Base-by-base conservation (phyloP, 2,888 invertebrate genomes). In the Diplolepis rosae region DNA sequence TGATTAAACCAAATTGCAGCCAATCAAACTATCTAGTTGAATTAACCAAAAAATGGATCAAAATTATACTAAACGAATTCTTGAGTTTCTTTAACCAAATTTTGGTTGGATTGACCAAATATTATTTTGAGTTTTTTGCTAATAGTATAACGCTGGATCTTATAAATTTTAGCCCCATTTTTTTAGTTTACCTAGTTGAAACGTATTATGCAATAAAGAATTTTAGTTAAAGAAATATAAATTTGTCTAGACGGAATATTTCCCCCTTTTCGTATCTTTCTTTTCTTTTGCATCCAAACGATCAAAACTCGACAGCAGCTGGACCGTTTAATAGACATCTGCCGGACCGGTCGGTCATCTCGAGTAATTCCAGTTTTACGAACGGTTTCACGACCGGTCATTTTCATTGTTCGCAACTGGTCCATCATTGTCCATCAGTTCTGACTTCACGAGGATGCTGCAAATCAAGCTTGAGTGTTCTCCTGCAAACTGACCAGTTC, bases 311-410 rank as follows among this genome's bases (percentile, higher is more conserved):
- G 71, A 70, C 75, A 77, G 83, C 87, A 87, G 85, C 86, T 87
- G 87, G 83, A 87, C 80, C 84, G 81, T 74, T 76, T 70, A 74
- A 68, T 77, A 71, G 71, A 84, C 89, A 88, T 89, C 89, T 89
- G 89, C 87, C 84, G 78, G 83, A 84, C 85, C 88, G 87, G 86
- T 84, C 83, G 82, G 81, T 85, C 85, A 85, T 87, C 85, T 85
- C 82, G 75, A 77, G 78, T 76, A 72, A 82, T 74, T 85, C 85
- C 85, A 83, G 84, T 84, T 81, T 81, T 74, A 74, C 74, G 76
- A 79, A 76, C 76, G 75, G 75, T 76, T 78, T 72, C 73, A 68
- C 72, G 79, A 83, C 81, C 83, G 83, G 84, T 83, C 82, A 78
- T 75, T 75, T 79, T 84, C 79, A 80, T 83, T 82, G 81, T 84